phyloP scores from a whole-genome alignment of 2,797 vertebrate species.

The Nannoperca australis region DNA sequence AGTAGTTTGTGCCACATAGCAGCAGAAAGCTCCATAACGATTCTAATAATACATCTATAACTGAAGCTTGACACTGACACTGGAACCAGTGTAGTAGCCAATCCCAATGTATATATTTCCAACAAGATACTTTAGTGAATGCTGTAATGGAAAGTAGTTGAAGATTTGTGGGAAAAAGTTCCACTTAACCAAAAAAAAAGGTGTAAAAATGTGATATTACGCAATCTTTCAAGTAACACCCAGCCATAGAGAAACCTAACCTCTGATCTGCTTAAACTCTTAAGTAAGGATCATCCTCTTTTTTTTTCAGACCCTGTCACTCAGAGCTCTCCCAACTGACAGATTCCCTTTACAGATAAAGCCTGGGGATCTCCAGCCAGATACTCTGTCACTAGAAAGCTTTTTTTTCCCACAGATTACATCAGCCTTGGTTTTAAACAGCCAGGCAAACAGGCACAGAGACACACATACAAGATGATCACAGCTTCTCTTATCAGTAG shows the following conservation, averaged over 20 bases:
- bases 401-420: slow-evolving; percentile 74
- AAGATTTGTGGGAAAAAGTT: slow-evolving; percentile 17
- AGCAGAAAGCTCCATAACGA: slow-evolving; percentile 44
- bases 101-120: neutral
- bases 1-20: slow-evolving; percentile 41
- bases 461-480: slow-evolving; percentile 45
- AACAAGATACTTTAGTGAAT: slow-evolving; percentile 17
- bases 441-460: slow-evolving; percentile 38
- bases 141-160: neutral
- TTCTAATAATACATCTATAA: slow-evolving; percentile 3
- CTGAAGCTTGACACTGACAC: neutral
- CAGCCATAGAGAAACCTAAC: slow-evolving; percentile 41
- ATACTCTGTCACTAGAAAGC: slow-evolving; percentile 71
- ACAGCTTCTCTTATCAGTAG: slow-evolving; percentile 34
- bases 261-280: slow-evolving; percentile 60
- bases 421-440: slow-evolving; percentile 68
- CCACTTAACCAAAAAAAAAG: slow-evolving; percentile 10
- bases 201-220: slow-evolving; percentile 12
- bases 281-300: slow-evolving; percentile 64
- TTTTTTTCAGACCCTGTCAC: slow-evolving; percentile 63
- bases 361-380: slow-evolving; percentile 67
- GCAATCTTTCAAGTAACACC: slow-evolving; percentile 26
- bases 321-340: slow-evolving; percentile 63
- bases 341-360: slow-evolving; percentile 76
- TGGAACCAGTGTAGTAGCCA: slow-evolving; percentile 14